Conservation (phyloP, 2,797 vertebrate species). For the Chiloscyllium punctatum region DNA sequence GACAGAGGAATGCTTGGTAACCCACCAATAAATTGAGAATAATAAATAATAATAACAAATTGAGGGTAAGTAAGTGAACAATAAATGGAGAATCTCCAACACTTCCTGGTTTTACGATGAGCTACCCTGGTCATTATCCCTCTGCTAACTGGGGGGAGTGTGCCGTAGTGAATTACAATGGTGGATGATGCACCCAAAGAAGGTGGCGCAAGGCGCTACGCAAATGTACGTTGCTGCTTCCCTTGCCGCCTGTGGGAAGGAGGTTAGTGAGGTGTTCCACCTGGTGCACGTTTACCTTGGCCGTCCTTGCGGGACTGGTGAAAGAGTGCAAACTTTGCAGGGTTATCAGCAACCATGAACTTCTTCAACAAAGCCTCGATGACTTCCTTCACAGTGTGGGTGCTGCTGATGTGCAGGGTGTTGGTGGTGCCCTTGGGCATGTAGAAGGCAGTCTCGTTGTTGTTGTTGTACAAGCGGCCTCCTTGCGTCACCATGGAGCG, state of each 20-base stretch:
- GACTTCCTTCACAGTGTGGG: slow-evolving; percentile 83
- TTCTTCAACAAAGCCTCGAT: slow-evolving; percentile 87
- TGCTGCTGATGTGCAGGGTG: slow-evolving; percentile 91
- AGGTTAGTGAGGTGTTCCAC: not conserved
- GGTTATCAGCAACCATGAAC: slow-evolving; percentile 87
- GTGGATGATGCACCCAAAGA: not conserved
- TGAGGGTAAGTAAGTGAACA: no score
- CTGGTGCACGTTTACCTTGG: slow-evolving; percentile 67
- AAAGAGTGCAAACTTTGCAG: slow-evolving; percentile 90
- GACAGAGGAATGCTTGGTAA: no score
- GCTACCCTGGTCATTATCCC: not conserved
- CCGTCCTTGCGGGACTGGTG: slow-evolving; percentile 83
- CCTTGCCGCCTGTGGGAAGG: not conserved
- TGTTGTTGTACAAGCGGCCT: slow-evolving; percentile 44
- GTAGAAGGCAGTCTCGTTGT: slow-evolving; percentile 69
- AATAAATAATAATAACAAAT: no score
- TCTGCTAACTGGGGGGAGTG: not conserved
- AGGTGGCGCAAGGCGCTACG: not conserved
- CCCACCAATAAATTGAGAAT: no score
- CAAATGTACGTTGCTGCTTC: not conserved
- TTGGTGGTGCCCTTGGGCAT: slow-evolving; percentile 71
- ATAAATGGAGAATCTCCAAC: no score
- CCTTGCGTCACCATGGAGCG: slow-evolving; percentile 50
- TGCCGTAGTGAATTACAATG: no score
- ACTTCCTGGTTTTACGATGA: no score